These are phyloP conservation scores for Hylaea fasciaria DNA, from an alignment of 2,888 invertebrate genomes.

Conservation along the genomic window DNA sequence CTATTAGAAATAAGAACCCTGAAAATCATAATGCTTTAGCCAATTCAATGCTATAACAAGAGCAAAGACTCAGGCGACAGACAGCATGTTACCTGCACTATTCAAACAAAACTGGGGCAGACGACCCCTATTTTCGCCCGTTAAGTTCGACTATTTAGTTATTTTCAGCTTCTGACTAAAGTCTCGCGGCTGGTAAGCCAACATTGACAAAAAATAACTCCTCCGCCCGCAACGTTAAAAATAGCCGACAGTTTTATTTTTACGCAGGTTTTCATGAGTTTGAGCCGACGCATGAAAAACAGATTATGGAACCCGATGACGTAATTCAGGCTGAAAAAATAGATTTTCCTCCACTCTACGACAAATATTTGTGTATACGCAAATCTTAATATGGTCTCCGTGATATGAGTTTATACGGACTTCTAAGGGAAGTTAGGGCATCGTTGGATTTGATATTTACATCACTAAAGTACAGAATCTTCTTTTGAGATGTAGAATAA, in stretches of 20 bases:
- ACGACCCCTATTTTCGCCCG: conserved; percentile 2
- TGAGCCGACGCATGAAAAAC: conserved; percentile 18
- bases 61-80: neutral
- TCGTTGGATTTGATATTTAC: neutral
- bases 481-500: neutral
- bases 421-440: neutral
- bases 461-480: neutral
- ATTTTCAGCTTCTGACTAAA: conserved; percentile 18
- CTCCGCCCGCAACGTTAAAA: conserved; percentile 1
- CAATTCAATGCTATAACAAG: neutral
- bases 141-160: conserved; percentile 15
- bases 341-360: conserved; percentile 7
- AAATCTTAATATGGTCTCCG: conserved; percentile 17
- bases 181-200: neutral
- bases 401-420: neutral
- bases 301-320: conserved; percentile 6
- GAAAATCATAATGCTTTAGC: no score
- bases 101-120: conserved; percentile 1
- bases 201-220: conserved; percentile 16
- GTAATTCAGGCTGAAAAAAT: conserved; percentile 9
- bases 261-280: conserved; percentile 8
- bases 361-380: conserved; percentile 23
- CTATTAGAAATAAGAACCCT: no score
- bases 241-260: neutral
- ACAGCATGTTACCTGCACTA: neutral